Evolutionary conservation across 1,140 invertebrate species (phyloP).

Genomic region (Philaenus spumarius): DNA sequence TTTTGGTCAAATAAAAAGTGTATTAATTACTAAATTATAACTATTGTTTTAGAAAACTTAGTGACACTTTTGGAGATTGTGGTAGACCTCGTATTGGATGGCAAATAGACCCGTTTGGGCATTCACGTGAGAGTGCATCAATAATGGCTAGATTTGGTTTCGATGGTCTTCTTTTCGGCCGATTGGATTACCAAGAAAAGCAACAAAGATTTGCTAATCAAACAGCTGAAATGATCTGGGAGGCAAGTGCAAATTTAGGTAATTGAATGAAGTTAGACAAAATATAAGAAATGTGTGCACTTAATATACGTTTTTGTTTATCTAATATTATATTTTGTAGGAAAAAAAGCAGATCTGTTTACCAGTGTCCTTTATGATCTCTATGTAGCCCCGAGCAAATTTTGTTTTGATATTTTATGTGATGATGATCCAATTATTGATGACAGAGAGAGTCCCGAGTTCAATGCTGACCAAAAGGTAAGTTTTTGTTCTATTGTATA

Average conservation of each 20-base stretch:
- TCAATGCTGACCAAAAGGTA: slow-evolving; percentile 64
- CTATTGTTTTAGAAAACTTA: slow-evolving; percentile 41
- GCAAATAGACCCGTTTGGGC: slow-evolving; percentile 73
- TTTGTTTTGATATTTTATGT: slow-evolving; percentile 85
- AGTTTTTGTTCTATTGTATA: slow-evolving; percentile 16
- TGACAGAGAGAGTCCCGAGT: slow-evolving; percentile 59
- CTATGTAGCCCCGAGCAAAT: slow-evolving; percentile 76
- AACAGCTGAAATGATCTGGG: slow-evolving; percentile 73
- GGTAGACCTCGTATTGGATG: slow-evolving; percentile 59
- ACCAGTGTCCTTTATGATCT: slow-evolving; percentile 66
- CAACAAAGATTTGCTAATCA: slow-evolving; percentile 49
- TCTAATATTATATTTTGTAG: slow-evolving; percentile 32
- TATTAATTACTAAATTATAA: too few species aligned
- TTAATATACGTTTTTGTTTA: too few species aligned
- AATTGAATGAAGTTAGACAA: too few species aligned
- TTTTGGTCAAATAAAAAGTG: too few species aligned
- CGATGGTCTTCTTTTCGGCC: slow-evolving; percentile 65
- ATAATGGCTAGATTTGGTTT: slow-evolving; percentile 62
- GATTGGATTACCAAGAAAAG: slow-evolving; percentile 72
- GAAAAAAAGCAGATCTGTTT: slow-evolving; percentile 55
- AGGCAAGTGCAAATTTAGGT: slow-evolving; percentile 28
- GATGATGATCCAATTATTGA: slow-evolving; percentile 75
- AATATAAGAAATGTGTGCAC: too few species aligned
- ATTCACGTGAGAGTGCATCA: slow-evolving; percentile 61
- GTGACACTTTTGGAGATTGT: slow-evolving; percentile 58